phyloP scores from a whole-genome alignment of 2,797 vertebrate genomes.

The Enteromius afrohamiltoni region DNA sequence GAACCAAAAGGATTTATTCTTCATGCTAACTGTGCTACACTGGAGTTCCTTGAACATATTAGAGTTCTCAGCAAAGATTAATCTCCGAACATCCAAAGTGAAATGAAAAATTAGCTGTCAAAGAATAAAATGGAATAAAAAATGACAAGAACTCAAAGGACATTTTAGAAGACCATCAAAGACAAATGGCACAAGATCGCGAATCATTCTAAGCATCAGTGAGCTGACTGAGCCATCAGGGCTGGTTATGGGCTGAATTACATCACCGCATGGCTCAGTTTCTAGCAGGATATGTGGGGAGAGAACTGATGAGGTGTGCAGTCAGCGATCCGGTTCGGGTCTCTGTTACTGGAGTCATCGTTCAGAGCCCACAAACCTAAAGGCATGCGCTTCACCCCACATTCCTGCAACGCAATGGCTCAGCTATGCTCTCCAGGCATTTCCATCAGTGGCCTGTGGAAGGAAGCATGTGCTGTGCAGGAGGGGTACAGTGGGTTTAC shows the following conservation, averaged over 20 bases:
- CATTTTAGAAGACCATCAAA: neutral
- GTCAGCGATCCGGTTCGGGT: slow-evolving; percentile 31
- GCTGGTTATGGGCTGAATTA: slow-evolving; percentile 27
- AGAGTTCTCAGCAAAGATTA: neutral
- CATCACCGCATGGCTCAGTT: slow-evolving; percentile 34
- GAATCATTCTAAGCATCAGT: slow-evolving; percentile 9
- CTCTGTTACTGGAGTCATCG: slow-evolving; percentile 46
- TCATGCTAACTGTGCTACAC: neutral
- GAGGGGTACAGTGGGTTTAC: slow-evolving; percentile 5
- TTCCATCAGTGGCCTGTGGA: slow-evolving; percentile 50
- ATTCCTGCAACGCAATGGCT: slow-evolving; percentile 47
- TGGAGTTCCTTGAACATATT: neutral
- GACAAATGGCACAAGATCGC: neutral
- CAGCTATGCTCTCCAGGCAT: slow-evolving; percentile 45
- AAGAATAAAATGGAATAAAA: neutral
- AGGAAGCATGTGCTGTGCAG: neutral
- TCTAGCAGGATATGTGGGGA: slow-evolving; percentile 35
- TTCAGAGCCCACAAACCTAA: slow-evolving; percentile 46
- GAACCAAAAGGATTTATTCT: neutral
- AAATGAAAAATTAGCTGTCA: neutral
- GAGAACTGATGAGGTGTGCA: slow-evolving; percentile 29
- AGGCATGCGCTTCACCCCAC: slow-evolving; percentile 27
- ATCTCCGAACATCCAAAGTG: neutral
- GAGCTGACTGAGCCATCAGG: neutral
- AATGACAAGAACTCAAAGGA: neutral